These are phyloP conservation scores for Tenthredo livida DNA, from an alignment of 2,888 invertebrate genomes.

Conservation along the genomic window DNA sequence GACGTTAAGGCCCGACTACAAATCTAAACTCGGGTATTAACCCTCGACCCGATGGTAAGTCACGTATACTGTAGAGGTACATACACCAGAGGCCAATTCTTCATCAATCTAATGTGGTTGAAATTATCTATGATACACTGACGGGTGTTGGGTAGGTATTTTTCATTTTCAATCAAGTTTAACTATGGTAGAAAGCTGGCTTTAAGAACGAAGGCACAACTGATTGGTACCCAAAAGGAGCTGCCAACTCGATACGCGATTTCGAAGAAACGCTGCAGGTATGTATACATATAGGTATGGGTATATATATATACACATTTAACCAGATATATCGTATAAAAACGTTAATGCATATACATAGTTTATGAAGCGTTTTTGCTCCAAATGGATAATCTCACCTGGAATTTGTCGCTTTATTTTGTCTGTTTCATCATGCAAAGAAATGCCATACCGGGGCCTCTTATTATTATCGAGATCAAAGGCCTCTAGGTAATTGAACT, in stretches of 20 bases:
- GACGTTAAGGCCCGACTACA: conserved; percentile 21
- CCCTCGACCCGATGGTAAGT: conserved; percentile 32
- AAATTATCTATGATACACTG: conserved; percentile 27
- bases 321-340: not conserved
- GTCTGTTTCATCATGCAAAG: conserved; percentile 19
- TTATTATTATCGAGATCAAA: conserved; percentile 28
- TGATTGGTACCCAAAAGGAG: conserved; percentile 14
- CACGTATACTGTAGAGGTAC: conserved; percentile 9
- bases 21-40: conserved; percentile 38
- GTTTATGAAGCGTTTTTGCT: conserved; percentile 21
- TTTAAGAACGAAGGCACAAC: not conserved
- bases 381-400: not conserved
- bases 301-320: not conserved
- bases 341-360: not conserved
- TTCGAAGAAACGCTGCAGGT: conserved; percentile 4
- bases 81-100: not conserved
- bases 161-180: not conserved
- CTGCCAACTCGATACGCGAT: conserved; percentile 5
- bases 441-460: not conserved
- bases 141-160: not conserved
- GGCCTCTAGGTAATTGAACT: conserved; percentile 10
- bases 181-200: not conserved
- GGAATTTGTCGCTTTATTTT: conserved; percentile 24
- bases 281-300: not conserved
- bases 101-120: conserved; percentile 14